Base-by-base conservation (phyloP, 2,797 vertebrate genomes). In the Crenuchus spilurus region DNA sequence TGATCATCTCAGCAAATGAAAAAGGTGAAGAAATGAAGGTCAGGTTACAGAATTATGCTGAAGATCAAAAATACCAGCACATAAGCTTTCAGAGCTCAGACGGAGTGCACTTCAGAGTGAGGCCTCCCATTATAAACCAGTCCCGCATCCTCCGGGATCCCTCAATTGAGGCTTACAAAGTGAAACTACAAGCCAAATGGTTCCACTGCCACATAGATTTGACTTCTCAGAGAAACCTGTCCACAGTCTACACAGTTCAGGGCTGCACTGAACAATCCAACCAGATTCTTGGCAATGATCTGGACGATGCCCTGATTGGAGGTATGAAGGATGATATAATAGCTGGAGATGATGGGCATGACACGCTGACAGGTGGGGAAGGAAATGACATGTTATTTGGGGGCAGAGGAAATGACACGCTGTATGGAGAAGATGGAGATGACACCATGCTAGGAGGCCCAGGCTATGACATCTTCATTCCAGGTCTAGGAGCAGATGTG, bases 391-490 rank as follows among this genome's bases (percentile, higher is more conserved):
- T 87, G 28, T 73, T 90, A 8, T 62, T 77, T 18, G 86, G 86
- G 6, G 80, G 76, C 8, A 2, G 35, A 1, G 88, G 87, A 31
- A 79, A 87, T 2, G 86, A 88, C 70, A 85, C 83, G 33, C 70
- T 88, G 16, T 83, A 90, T 20, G 86, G 87, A 4, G 85, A 77
- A 26, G 83, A 84, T 5, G 87, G 88, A 16, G 68, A 84, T 9
- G 87, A 88, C 69, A 84, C 67, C 0, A 83, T 88, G 72, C 44
- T 87, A 16, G 88, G 88, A n/a, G 70, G 78, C 57, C 72, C 72
- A 11, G 87, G 86, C 30, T 5, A 2, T 6, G 76, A 84, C 18
- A 69, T 76, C 42, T 80, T 86, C 31, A 41, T 84, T 70, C 83
- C 82, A 16, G 86, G 80, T n/a, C n/a, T n/a, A n/a, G n/a, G n/a